phyloP scores from a whole-genome alignment of 2,113 vertebrate species.

The Heterotis niloticus region DNA sequence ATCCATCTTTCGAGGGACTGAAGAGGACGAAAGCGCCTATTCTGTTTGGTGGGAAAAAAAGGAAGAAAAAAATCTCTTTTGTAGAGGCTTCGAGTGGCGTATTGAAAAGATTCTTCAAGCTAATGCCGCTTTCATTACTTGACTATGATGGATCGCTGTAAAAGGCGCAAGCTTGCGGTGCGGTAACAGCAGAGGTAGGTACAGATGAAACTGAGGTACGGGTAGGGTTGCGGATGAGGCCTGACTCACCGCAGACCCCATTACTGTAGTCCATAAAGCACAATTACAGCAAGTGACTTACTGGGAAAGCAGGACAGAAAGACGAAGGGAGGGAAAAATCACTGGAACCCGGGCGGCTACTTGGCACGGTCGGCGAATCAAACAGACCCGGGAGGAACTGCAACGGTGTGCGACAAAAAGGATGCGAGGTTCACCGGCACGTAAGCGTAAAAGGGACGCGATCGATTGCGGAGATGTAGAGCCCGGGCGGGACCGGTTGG shows the following conservation, averaged over 20 bases:
- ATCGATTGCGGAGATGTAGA: slow-evolving; percentile 13
- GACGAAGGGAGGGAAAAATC: neutral
- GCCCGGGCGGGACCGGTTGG: too few relatives aligned
- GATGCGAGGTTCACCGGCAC: too few relatives aligned
- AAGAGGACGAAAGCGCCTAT: neutral
- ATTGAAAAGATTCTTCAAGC: slow-evolving; percentile 13
- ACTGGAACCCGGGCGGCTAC: neutral
- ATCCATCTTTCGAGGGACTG: slow-evolving; percentile 20
- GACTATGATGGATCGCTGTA: slow-evolving; percentile 9
- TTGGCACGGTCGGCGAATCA: neutral
- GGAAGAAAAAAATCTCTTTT: neutral
- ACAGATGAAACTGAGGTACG: neutral
- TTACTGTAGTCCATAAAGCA: neutral
- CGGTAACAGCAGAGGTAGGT: neutral
- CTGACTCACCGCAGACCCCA: neutral
- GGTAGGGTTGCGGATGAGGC: too few relatives aligned
- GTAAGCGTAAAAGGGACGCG: neutral
- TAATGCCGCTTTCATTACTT: slow-evolving; percentile 15
- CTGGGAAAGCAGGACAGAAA: neutral
- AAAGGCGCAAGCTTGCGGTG: neutral
- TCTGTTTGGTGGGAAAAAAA: neutral
- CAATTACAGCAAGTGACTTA: neutral
- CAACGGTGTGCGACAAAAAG: neutral
- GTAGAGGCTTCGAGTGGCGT: neutral
- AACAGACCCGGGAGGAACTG: neutral